Evolutionary conservation across 2,113 vertebrate genomes (phyloP).

Genomic region (Megaceryle torquata): DNA sequence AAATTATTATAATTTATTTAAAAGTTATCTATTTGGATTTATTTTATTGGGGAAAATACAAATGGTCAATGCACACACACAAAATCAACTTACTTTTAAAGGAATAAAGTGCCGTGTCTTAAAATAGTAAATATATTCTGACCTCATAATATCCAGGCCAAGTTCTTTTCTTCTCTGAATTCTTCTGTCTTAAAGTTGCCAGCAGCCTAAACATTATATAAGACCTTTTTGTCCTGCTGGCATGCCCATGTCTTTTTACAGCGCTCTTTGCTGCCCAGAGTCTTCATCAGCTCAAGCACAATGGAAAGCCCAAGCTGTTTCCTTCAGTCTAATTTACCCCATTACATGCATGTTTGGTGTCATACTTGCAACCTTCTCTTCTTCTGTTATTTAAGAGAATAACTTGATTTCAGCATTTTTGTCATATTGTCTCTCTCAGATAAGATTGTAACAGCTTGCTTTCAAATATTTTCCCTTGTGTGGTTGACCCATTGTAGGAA

Average conservation of each 20-base stretch:
- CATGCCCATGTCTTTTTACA: not conserved
- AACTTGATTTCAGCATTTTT: not conserved
- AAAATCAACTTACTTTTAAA: not conserved
- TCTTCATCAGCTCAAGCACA: conserved; percentile 2
- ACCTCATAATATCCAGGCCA: not conserved
- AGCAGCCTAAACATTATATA: conserved; percentile 19
- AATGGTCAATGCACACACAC: not conserved
- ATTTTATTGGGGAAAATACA: not conserved
- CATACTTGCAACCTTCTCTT: not conserved
- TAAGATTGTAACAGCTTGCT: conserved; percentile 8
- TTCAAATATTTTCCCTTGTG: not conserved
- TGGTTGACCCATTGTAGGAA: not conserved
- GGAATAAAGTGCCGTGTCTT: not conserved
- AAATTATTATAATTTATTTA: not conserved
- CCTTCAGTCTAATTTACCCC: conserved; percentile 57
- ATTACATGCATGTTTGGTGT: not conserved
- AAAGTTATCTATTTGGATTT: not conserved
- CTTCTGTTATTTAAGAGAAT: conserved; percentile 35
- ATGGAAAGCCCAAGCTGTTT: conserved; percentile 13
- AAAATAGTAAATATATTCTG: not conserved
- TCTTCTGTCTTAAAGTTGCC: conserved; percentile 33
- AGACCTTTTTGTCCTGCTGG: not conserved
- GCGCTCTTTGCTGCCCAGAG: conserved; percentile 18
- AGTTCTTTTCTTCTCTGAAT: conserved; percentile 14
- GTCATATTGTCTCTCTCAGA: not conserved